Evolutionary conservation across 2,113 vertebrate genomes (phyloP).

Genomic region (Xenopus borealis): DNA sequence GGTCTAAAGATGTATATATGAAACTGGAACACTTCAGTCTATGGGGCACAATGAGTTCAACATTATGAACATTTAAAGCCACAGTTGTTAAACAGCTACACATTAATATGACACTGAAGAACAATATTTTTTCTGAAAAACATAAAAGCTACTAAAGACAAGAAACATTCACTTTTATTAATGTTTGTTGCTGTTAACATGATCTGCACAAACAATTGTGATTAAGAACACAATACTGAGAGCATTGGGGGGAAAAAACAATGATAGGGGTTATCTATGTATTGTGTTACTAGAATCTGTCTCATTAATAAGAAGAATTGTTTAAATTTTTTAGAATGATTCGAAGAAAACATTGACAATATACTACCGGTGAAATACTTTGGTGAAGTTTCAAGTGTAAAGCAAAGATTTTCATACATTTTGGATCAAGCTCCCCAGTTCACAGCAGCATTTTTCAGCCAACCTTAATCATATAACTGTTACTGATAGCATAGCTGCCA

Average conservation of each 20-base stretch:
- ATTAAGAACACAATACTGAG: background rate
- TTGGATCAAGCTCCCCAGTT: no score
- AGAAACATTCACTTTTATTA: no score
- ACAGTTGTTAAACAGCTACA: background rate
- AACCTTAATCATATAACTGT: no score
- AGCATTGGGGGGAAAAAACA: background rate
- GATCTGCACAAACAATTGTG: background rate
- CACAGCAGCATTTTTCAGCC: no score
- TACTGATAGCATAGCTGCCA: no score
- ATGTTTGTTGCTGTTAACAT: background rate
- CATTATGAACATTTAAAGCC: slow-evolving; percentile 7
- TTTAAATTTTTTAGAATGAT: background rate
- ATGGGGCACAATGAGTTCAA: slow-evolving; percentile 7
- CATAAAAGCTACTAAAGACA: no score
- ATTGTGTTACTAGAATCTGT: background rate
- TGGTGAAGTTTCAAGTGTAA: no score
- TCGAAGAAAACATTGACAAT: background rate
- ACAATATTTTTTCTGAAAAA: background rate
- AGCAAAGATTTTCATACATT: no score
- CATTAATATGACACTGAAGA: slow-evolving; percentile 9
- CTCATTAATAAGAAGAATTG: background rate
- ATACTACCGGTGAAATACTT: no score
- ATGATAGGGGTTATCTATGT: background rate
- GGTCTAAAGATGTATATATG: slow-evolving; percentile 5
- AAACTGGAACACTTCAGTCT: background rate